A percentile compares a stretch with the other conserved stretches of the same genome.
phyloP scores from a whole-genome alignment of 2,113 vertebrate species.

The Athene cunicularia region DNA sequence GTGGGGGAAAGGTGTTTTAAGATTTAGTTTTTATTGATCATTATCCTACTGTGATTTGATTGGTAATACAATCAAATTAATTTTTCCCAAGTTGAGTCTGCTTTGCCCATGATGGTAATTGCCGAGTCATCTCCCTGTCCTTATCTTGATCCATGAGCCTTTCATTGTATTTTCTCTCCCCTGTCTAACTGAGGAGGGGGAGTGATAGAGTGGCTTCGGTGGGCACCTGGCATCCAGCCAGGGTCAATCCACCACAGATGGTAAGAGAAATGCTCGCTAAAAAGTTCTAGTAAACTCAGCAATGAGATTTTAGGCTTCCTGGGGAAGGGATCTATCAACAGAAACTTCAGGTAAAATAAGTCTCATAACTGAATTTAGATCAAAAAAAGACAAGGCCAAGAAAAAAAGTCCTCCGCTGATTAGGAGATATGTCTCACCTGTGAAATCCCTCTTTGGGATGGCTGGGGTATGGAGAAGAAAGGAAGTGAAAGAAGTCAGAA shows the following conservation, averaged over 20 bases:
- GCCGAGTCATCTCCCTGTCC: background rate
- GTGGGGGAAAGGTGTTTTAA: background rate
- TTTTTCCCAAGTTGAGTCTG: background rate
- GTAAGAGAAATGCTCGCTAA: background rate
- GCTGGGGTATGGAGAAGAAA: background rate
- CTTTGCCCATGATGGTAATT: background rate
- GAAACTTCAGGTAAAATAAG: background rate
- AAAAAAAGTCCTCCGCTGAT: background rate
- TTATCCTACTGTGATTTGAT: background rate
- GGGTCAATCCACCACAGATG: background rate
- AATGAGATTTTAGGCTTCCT: background rate
- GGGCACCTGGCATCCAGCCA: background rate
- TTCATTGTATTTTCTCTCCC: background rate
- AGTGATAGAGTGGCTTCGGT: background rate
- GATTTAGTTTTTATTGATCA: background rate
- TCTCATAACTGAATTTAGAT: background rate
- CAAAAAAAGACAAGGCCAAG: background rate
- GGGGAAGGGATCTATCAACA: background rate
- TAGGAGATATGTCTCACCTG: background rate
- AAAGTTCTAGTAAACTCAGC: background rate
- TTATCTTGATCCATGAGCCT: background rate
- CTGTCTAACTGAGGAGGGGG: background rate
- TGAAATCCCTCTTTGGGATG: background rate
- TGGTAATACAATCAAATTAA: background rate
- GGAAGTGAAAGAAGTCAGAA: background rate